Base-by-base conservation (phyloP, 2,888 invertebrate genomes). In the Apeira syringaria region DNA sequence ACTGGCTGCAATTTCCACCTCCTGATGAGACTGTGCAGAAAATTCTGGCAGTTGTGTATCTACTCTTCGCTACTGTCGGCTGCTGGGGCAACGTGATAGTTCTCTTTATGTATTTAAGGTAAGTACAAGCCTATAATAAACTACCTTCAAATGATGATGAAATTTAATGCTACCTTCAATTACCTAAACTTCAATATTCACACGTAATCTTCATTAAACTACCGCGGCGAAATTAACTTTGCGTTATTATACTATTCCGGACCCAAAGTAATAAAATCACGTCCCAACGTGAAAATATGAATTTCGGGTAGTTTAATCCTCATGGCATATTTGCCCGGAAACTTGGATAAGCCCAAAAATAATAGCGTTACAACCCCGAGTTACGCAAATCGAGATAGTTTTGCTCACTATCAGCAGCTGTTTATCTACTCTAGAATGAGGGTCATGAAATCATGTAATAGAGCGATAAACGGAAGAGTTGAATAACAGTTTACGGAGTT, bases 1-100 rank as follows among this genome's bases (percentile, higher is more conserved):
- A 95, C 69, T 96, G 96, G 95, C 76, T 95, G 52, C 79, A 90
- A 56, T 95, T 93, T 68, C 87, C 91, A 12, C 94, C 95, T 1
- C 94, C 94, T 0, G 73, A 81, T 22, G 83, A 87, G 31, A 61
- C 70, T 12, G 76, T 91, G 30, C 94, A 94, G 71, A 92, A 91
- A 64, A 67, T 86, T 2, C 79, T 95, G 60, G 95, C 92, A 1
- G 71, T 82, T 8, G 60, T 94, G 34, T 95, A 95, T 69, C 64
- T 92, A 12, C 56, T 94, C 28, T 91, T 95, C 59, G 89, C 93
- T 64, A 74, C 91, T 1, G 74, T 93, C 22, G 96, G 96, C n/a
- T 85, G 92, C 49, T 84, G 91, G 68, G 95, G 95, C 17, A 96
- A 96, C 68, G 79, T 91, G 10, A 84, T 94, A 12, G 95, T 95